Conservation (phyloP, 2,113 vertebrate genomes). For the Menura novaehollandiae region DNA sequence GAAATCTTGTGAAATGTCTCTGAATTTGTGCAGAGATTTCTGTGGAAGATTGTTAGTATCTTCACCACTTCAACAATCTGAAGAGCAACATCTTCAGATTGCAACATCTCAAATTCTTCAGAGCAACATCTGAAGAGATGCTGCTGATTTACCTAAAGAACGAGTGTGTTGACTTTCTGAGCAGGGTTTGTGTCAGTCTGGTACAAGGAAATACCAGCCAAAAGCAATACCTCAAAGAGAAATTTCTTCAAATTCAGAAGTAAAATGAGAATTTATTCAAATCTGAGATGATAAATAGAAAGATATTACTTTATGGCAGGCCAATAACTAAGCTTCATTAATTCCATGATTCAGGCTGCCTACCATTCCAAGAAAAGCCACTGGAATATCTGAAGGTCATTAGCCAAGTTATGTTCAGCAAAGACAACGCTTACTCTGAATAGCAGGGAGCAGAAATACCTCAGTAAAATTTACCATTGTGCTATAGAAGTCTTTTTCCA, state of each 20-base stretch:
- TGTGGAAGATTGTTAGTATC: not conserved
- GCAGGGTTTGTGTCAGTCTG: not conserved
- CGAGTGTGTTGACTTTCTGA: not conserved
- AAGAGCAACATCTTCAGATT: too few species aligned
- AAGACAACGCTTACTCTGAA: not conserved
- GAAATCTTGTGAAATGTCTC: not conserved
- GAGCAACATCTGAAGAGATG: not conserved
- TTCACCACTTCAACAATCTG: not conserved
- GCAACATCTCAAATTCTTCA: too few species aligned
- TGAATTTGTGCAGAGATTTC: not conserved
- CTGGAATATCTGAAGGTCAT: not conserved
- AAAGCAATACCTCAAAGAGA: not conserved
- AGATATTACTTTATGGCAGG: not conserved
- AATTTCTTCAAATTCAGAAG: not conserved
- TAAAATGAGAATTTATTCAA: not conserved
- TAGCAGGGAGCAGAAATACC: not conserved
- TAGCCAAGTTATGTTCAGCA: not conserved
- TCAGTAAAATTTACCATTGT: not conserved
- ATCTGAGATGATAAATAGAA: not conserved
- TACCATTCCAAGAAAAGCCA: not conserved
- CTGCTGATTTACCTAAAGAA: not conserved
- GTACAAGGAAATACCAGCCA: not conserved
- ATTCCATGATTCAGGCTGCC: not conserved
- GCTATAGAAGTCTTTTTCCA: not conserved
- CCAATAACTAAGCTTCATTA: not conserved